Conservation (phyloP, 2,888 invertebrate species). For the Dermolepida albohirtum region DNA sequence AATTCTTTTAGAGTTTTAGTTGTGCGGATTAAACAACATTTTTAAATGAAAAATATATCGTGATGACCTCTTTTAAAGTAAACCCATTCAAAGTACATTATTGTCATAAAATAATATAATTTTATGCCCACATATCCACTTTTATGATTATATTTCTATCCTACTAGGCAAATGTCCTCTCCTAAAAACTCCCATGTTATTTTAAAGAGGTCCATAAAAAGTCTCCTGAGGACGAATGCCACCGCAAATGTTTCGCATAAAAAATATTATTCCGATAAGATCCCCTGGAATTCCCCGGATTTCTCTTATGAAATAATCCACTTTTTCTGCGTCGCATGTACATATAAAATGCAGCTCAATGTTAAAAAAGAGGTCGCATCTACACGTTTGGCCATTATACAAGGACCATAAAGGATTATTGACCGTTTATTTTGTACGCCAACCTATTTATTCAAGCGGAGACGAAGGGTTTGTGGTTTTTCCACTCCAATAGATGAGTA, state of each 20-base stretch:
- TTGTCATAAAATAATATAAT: conserved; percentile 25
- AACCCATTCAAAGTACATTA: not conserved
- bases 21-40: too few species aligned
- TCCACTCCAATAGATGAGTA: conserved; percentile 9
- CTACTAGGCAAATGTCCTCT: conserved; percentile 4
- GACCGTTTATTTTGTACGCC: conserved; percentile 27
- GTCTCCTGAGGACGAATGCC: conserved; percentile 12
- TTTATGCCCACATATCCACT: conserved; percentile 17
- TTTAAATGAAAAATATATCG: too few species aligned
- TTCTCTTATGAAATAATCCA: conserved; percentile 20
- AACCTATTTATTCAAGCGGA: conserved; percentile 29
- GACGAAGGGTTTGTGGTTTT: conserved; percentile 13
- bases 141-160: conserved; percentile 7
- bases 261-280: conserved; percentile 14
- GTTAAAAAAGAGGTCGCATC: not conserved
- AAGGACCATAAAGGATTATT: conserved; percentile 11
- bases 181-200: conserved; percentile 11
- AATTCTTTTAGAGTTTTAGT: too few species aligned
- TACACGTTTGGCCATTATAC: conserved; percentile 2
- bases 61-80: too few species aligned
- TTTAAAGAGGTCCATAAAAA: conserved; percentile 19
- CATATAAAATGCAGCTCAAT: not conserved
- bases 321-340: not conserved
- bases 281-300: conserved; percentile 9
- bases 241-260: conserved; percentile 7